Percentiles rank a stretch among this genome's conserved stretches.
Evolutionary conservation across 2,113 vertebrate genomes (phyloP).

Genomic region (Otocyon megalotis): DNA sequence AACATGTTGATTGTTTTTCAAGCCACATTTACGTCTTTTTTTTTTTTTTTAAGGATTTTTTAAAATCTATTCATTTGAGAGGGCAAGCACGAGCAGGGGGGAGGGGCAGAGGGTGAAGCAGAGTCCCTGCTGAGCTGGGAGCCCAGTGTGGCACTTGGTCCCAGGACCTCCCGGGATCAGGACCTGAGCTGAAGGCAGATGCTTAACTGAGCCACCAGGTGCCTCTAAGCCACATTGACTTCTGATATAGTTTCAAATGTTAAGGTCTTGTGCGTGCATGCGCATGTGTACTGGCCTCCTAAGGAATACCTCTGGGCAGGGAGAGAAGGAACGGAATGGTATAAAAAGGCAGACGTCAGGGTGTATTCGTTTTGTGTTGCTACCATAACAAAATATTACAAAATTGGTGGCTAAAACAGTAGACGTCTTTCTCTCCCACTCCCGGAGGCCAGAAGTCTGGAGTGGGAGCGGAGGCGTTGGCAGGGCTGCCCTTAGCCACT

Average conservation of each 20-base stretch:
- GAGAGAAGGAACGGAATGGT: background rate
- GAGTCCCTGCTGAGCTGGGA: too few relatives aligned
- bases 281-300: accelerated
- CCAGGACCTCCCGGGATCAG: too few relatives aligned
- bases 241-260: background rate
- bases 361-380: background rate
- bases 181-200: too few relatives aligned
- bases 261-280: background rate
- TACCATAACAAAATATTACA: background rate
- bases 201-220: too few relatives aligned
- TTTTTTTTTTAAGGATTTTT: too few relatives aligned
- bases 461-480: background rate
- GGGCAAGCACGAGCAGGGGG: too few relatives aligned
- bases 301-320: background rate
- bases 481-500: background rate
- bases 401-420: background rate
- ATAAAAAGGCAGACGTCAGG: background rate
- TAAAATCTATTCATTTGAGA: too few relatives aligned
- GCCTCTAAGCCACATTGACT: background rate
- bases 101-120: too few relatives aligned
- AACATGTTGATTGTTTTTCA: background rate
- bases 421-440: background rate
- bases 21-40: background rate
- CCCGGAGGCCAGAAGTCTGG: background rate
- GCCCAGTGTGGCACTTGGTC: too few relatives aligned